Evolutionary conservation across 2,113 vertebrate genomes (phyloP).

Genomic region (Electrona antarctica): DNA sequence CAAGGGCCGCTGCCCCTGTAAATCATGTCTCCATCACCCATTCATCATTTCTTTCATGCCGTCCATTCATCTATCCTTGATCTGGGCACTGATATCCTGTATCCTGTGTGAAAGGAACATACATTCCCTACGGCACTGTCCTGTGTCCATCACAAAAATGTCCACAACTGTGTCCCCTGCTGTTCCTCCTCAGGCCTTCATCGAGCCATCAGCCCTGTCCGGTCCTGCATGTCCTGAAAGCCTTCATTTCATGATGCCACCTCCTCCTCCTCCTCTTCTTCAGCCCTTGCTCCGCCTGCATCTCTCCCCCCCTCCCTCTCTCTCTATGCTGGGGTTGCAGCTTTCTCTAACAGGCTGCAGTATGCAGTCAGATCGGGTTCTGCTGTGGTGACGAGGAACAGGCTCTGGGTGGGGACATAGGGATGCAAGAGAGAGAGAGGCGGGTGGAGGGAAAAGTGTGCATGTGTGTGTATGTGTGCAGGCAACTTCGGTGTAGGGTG

Average conservation of each 20-base stretch:
- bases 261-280: not conserved
- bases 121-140: not conserved
- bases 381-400: not conserved
- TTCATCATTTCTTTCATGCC: no score
- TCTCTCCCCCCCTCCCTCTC: not conserved
- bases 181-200: no score
- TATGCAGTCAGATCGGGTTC: conserved; percentile 40
- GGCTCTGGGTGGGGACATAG: not conserved
- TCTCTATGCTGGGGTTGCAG: not conserved
- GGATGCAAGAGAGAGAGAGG: not conserved
- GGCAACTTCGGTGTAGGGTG: not conserved
- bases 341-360: conserved; percentile 2
- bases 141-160: no score
- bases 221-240: not conserved
- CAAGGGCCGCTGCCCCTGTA: no score
- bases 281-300: no score
- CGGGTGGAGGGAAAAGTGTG: not conserved
- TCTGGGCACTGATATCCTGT: not conserved
- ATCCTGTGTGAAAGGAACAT: no score
- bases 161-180: no score
- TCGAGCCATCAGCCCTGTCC: no score
- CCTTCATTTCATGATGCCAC: not conserved
- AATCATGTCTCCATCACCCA: no score
- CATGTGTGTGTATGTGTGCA: no score
- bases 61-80: not conserved